Conservation (phyloP, 1,140 invertebrate species). For the Drosophila nasuta region DNA sequence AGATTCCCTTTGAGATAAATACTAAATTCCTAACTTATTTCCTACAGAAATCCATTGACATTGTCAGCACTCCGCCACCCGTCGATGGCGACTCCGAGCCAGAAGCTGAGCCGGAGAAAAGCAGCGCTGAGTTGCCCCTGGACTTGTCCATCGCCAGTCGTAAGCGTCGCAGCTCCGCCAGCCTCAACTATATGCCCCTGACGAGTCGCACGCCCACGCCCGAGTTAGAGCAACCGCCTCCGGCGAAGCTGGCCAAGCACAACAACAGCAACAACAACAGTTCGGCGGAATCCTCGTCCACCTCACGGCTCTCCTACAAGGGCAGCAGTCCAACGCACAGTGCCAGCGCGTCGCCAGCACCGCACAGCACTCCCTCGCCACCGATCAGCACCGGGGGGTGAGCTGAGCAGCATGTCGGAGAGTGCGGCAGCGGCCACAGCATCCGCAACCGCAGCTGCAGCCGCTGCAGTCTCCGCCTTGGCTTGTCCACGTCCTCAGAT, state of each 20-base stretch:
- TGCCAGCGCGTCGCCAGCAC: slow-evolving; percentile 66
- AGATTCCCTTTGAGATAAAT: too few species aligned
- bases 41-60: slow-evolving; percentile 76
- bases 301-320: slow-evolving; percentile 62
- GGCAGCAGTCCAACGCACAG: slow-evolving; percentile 69
- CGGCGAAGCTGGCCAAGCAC: slow-evolving; percentile 54
- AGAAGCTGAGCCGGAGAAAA: slow-evolving; percentile 28
- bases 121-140: slow-evolving; percentile 88
- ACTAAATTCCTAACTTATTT: neutral
- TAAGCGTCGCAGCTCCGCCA: slow-evolving; percentile 50
- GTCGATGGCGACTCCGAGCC: slow-evolving; percentile 32
- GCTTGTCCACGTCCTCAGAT: slow-evolving; percentile 90
- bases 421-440: slow-evolving; percentile 36
- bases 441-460: slow-evolving; percentile 85
- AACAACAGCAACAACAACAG: slow-evolving; percentile 19
- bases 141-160: slow-evolving; percentile 88
- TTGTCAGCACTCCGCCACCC: slow-evolving; percentile 73
- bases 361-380: slow-evolving; percentile 84
- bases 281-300: slow-evolving; percentile 57
- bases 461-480: slow-evolving; percentile 87
- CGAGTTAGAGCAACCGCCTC: slow-evolving; percentile 31
- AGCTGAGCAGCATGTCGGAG: slow-evolving; percentile 73
- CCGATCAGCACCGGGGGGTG: slow-evolving; percentile 76
- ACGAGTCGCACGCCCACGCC: slow-evolving; percentile 40
- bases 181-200: slow-evolving; percentile 13